Conservation (phyloP, 2,113 vertebrate genomes). For the Gnathonemus longibarbis region DNA sequence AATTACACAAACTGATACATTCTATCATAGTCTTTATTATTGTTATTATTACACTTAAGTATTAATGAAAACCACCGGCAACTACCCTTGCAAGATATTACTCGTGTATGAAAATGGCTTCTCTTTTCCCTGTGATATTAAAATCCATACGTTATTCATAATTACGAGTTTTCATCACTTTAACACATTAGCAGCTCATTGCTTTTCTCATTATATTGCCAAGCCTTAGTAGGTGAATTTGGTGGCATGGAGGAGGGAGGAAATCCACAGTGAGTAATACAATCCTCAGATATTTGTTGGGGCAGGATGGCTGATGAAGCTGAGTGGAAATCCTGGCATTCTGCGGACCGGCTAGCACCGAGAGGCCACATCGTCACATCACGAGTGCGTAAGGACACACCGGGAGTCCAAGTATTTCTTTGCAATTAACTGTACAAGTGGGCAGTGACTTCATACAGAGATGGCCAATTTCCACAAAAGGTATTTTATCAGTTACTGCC, state of each 20-base stretch:
- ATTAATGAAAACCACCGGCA: constrained; percentile 29
- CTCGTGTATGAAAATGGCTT: constrained; percentile 33
- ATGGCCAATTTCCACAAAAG: not conserved
- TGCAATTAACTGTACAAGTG: constrained; percentile 12
- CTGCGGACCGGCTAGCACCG: not conserved
- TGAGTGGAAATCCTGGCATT: constrained; percentile 21
- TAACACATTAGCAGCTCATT: constrained; percentile 21
- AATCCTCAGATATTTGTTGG: constrained; percentile 11
- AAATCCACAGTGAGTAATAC: constrained; percentile 18
- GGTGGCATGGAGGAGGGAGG: constrained; percentile 25
- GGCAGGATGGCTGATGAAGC: constrained; percentile 14
- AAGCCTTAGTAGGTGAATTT: constrained; percentile 27
- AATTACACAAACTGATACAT: constrained; percentile 63
- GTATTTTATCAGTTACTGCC: not conserved
- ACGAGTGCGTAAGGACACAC: not conserved
- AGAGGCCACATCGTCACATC: not conserved
- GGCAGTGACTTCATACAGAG: not conserved
- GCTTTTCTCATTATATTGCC: constrained; percentile 15
- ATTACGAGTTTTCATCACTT: constrained; percentile 22
- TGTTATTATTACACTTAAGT: not conserved
- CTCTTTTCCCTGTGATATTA: constrained; percentile 27
- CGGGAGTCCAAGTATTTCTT: not conserved
- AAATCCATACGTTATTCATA: constrained; percentile 16
- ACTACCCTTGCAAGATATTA: constrained; percentile 25
- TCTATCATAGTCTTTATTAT: constrained; percentile 31